Evolutionary conservation across 2,888 invertebrate species (phyloP), one percentile per base, ranked within the genome.

Genomic region (Polyommatus iphigenia): DNA sequence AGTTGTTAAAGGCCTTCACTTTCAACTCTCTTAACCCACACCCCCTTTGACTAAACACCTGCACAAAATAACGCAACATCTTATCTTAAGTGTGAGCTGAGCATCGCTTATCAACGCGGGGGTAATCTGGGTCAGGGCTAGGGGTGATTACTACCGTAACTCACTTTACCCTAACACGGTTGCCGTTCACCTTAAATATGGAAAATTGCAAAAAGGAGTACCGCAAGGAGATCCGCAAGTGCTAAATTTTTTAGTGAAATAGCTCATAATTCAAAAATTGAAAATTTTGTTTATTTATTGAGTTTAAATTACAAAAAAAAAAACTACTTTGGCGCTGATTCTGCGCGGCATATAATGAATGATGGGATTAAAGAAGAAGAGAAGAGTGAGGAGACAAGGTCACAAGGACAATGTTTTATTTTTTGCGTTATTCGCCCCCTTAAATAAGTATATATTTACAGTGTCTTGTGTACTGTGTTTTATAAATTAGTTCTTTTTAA

Each of bases 31-130:
- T 32, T 62, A 24, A 32, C 29, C 15, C 6, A 29, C 0, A 62
- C 24, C n/a, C 8, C 15, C 13, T 29, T 13, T 67, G 15, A 24
- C 29, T 32, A 10, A 67, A 32, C 67, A 67, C 29, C 67, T 67
- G 29, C 29, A 67, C 29, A 32, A 67, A 67, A 62, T 62, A 62
- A 62, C 59, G 59, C 29, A 67, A 67, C 29, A 15, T 29, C 67
- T 67, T 67, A 67, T 67, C 67, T 67, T 32, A 67, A 67, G 67
- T 67, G 29, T 62, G 20, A 67, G 67, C 24, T 24, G 20, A 62
- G 67, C 67, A 67, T 67, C 67, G 67, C 67, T 67, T 67, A 67
- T 67, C 67, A 67, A 67, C 29, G 67, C 29, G 67, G 67, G 29
- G 67, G 29, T 67, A 67, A 67, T 67, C 67, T 67, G 67, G 67